Base-by-base conservation (phyloP, 2,113 vertebrate species). In the Chamaetylas fuelleborni region DNA sequence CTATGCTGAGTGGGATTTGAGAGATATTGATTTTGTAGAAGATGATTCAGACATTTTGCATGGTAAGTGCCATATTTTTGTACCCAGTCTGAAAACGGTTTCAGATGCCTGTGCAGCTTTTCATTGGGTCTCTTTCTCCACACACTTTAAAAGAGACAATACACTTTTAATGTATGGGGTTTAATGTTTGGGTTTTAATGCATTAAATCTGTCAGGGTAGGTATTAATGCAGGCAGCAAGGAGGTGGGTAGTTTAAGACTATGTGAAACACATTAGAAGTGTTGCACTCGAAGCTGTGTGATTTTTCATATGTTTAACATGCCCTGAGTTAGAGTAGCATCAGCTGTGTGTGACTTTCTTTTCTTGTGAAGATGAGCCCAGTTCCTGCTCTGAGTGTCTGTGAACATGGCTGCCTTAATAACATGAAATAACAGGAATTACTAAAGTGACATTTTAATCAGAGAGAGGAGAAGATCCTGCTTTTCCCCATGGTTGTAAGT, bases 21-120 rank as follows among this genome's bases (percentile, higher is more conserved):
- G 99, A 97, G 99, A 99, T 94, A 99, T 99, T 45, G 99, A 99
- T 97, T 99, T 99, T 98, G 99, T 99, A 86, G 99, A 99, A 94
- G 99, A 99, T 93, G 99, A 99, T 97, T 99, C 99, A 20, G 99
- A 99, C 88, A 98, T 99, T 97, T 98, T 99, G 89, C 99, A 98
- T 50, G 98, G 99, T 99, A 97, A 97, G 98, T 98, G 54, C 56
- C 72, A 17, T 42, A 7, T 88, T 78, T 90, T 29, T 29, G 18
- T 66, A 29, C 50, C 6, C 19, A 61, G 36, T 17, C 81, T 76
- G 45, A 54, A 66, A 85, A 45, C 62, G 2, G 8, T 51, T 71
- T 28, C 65, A 74, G 33, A 20, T 47, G 53, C 43, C 19, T 57
- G 5, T 54, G 43, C 53, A 85, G 38, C 14, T 3, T 67, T 62